phyloP scores from a whole-genome alignment of 2,113 vertebrate species.

The Plecturocebus donacophilus region DNA sequence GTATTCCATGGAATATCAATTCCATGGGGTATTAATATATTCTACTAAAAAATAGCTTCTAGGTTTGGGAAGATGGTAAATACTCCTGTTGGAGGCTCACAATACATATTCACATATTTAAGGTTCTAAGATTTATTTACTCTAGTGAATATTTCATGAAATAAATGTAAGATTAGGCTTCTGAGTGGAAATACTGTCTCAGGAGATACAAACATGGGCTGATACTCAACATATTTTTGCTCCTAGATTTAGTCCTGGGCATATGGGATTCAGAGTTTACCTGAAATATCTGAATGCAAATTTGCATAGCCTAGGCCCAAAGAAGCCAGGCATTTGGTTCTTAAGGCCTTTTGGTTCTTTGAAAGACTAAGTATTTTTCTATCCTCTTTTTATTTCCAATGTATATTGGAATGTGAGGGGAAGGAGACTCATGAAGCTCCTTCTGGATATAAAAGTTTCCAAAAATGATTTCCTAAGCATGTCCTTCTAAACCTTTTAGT shows the following conservation, averaged over 20 bases:
- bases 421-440: not conserved
- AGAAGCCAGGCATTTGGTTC: conserved; percentile 19
- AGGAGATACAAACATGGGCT: not conserved
- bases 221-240: not conserved
- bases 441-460: conserved; percentile 12
- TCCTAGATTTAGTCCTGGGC: conserved; percentile 36
- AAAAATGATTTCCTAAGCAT: not conserved
- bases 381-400: not conserved
- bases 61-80: conserved; percentile 47
- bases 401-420: not conserved
- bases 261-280: conserved; percentile 31
- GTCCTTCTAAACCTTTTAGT: conserved; percentile 21
- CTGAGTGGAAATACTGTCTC: conserved; percentile 6
- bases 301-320: not conserved
- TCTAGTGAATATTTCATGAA: not conserved
- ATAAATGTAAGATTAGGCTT: not conserved
- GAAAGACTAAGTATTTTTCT: conserved; percentile 8
- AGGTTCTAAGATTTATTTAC: conserved; percentile 38
- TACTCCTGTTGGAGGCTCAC: not conserved
- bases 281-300: conserved; percentile 24
- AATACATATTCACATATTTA: conserved; percentile 31
- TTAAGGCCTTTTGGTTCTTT: conserved; percentile 44
- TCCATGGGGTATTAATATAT: not conserved
- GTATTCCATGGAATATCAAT: not conserved
- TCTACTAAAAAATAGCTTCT: conserved; percentile 39